phyloP scores from a whole-genome alignment of 2,113 vertebrate genomes.

The Osmerus eperlanus region DNA sequence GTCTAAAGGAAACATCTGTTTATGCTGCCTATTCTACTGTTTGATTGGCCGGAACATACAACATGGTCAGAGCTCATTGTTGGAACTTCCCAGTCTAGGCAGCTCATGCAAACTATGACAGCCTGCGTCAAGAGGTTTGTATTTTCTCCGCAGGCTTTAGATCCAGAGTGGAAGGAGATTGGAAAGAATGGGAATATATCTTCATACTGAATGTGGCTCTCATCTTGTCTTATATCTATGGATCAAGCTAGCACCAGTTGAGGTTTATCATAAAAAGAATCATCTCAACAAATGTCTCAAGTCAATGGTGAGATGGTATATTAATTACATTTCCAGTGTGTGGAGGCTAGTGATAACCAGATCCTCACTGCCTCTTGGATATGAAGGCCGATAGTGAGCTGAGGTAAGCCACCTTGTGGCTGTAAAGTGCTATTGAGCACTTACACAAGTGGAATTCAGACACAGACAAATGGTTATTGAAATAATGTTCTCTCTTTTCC shows the following conservation, averaged over 20 bases:
- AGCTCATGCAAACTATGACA: constrained; percentile 44
- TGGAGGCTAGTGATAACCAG: constrained; percentile 5
- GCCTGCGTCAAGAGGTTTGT: constrained; percentile 32
- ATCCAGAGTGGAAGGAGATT: too few relatives aligned
- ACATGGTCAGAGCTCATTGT: constrained; percentile 48
- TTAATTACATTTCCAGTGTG: too few relatives aligned
- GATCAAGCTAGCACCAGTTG: too few relatives aligned
- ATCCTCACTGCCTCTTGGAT: too few relatives aligned
- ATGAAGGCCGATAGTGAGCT: background rate
- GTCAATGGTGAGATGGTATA: too few relatives aligned
- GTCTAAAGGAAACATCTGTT: constrained; percentile 62
- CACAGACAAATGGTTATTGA: constrained; percentile 26
- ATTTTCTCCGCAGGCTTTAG: too few relatives aligned
- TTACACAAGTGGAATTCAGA: constrained; percentile 36
- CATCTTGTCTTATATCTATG: too few relatives aligned
- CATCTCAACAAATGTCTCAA: too few relatives aligned
- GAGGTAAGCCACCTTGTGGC: constrained; percentile 63
- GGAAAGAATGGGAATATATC: too few relatives aligned
- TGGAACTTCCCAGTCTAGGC: constrained; percentile 54
- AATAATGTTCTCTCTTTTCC: too few relatives aligned
- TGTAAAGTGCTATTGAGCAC: constrained; percentile 52
- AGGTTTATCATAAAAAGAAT: too few relatives aligned
- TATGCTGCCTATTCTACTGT: constrained; percentile 51
- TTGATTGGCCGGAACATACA: constrained; percentile 47
- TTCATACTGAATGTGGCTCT: too few relatives aligned